Evolutionary conservation across 2,113 vertebrate genomes (phyloP).

Genomic region (Polypterus senegalus): DNA sequence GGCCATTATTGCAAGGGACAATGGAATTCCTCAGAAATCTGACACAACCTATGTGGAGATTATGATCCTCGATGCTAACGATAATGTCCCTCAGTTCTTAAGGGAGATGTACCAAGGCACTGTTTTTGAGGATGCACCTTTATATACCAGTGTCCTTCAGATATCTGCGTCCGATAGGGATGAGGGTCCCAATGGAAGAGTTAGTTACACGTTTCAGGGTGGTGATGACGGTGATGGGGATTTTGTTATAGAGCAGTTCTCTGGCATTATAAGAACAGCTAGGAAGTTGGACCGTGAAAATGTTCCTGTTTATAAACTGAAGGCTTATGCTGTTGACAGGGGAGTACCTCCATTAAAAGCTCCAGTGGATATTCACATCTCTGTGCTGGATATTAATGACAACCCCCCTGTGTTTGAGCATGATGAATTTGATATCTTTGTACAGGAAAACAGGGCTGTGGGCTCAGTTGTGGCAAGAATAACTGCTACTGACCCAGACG

Average conservation of each 20-base stretch:
- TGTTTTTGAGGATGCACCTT: constrained; percentile 72
- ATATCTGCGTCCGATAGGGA: constrained; percentile 83
- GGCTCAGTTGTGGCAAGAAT: constrained; percentile 80
- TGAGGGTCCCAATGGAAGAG: constrained; percentile 71
- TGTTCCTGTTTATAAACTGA: constrained; percentile 70
- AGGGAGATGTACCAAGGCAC: constrained; percentile 75
- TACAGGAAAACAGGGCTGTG: constrained; percentile 80
- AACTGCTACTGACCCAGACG: constrained; percentile 72
- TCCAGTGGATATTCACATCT: constrained; percentile 68
- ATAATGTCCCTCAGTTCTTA: constrained; percentile 72
- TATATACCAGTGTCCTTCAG: constrained; percentile 80
- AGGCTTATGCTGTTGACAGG: constrained; percentile 74
- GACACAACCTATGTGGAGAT: constrained; percentile 90
- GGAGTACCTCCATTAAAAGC: constrained; percentile 71
- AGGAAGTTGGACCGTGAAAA: constrained; percentile 87
- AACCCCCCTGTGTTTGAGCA: constrained; percentile 86
- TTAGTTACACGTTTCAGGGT: constrained; percentile 78
- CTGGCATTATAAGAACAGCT: constrained; percentile 79
- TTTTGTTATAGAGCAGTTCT: constrained; percentile 78
- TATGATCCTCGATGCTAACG: constrained; percentile 79
- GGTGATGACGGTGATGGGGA: constrained; percentile 87
- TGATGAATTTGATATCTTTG: constrained; percentile 76
- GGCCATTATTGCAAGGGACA: constrained; percentile 81
- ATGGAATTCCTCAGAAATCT: constrained; percentile 86
- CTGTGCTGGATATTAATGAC: constrained; percentile 85